Conservation (phyloP, 2,888 invertebrate genomes). For the Hesperia comma region DNA sequence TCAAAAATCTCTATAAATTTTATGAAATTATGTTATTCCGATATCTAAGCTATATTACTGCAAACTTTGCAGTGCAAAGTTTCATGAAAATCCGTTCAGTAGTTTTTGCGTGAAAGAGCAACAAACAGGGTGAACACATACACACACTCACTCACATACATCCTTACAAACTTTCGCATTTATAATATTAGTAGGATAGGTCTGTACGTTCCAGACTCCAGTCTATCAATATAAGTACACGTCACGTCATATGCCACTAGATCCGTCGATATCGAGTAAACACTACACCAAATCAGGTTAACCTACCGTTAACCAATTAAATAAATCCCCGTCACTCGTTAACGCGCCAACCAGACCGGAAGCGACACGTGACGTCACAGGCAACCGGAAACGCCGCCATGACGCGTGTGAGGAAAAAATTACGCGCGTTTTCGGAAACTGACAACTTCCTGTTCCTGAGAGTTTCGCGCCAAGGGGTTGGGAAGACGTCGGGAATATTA, state of each 20-base stretch:
- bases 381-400: conserved; percentile 71
- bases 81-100: too few relatives aligned
- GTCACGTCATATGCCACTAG: too few relatives aligned
- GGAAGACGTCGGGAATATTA: conserved; percentile 30
- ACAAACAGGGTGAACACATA: too few relatives aligned
- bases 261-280: not conserved
- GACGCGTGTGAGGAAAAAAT: conserved; percentile 73
- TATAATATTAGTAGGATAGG: too few relatives aligned
- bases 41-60: too few relatives aligned
- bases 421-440: conserved; percentile 75
- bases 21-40: too few relatives aligned
- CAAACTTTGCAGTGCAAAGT: too few relatives aligned
- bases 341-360: conserved; percentile 45
- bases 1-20: too few relatives aligned
- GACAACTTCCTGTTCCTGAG: conserved; percentile 65
- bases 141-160: too few relatives aligned
- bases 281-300: conserved; percentile 16
- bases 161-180: too few relatives aligned
- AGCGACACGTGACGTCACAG: conserved; percentile 62
- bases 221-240: too few relatives aligned
- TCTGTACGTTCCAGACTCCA: not conserved
- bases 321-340: conserved; percentile 24
- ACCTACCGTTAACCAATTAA: conserved; percentile 30
- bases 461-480: conserved; percentile 41
- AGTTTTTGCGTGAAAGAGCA: too few relatives aligned